Conservation (phyloP, 2,888 invertebrate genomes). For the Eupithecia inturbata region DNA sequence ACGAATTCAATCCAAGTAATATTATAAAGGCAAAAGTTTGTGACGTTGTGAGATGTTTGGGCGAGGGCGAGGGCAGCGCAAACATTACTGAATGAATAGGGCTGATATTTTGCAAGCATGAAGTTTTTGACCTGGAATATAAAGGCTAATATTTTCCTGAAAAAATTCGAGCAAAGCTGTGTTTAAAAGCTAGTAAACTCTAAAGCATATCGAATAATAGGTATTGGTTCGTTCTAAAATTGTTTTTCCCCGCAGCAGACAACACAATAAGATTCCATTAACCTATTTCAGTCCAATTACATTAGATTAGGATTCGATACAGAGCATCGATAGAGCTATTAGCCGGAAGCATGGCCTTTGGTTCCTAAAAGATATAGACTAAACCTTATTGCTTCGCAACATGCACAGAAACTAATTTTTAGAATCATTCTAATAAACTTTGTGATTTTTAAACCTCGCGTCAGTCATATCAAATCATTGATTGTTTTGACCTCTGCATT, state of each 20-base stretch:
- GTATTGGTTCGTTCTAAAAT: background rate
- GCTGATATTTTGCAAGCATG: background rate
- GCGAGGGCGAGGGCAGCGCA: background rate
- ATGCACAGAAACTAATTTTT: slow-evolving; percentile 3
- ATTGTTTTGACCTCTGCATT: background rate
- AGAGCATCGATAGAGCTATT: slow-evolving; percentile 50
- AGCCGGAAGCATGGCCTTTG: slow-evolving; percentile 54
- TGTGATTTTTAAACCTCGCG: background rate
- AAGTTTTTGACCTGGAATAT: background rate
- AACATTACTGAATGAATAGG: background rate
- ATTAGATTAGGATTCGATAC: slow-evolving; percentile 45
- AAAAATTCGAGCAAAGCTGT: too few species aligned
- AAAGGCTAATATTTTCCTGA: background rate
- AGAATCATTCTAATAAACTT: background rate
- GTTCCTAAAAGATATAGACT: slow-evolving; percentile 20
- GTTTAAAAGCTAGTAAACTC: too few species aligned
- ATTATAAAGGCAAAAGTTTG: background rate
- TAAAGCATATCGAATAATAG: background rate
- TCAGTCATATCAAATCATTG: background rate
- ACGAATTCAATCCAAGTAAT: background rate
- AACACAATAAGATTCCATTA: slow-evolving; percentile 36
- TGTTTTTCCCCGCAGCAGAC: slow-evolving; percentile 19
- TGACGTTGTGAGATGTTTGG: background rate
- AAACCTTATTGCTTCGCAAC: slow-evolving; percentile 27
- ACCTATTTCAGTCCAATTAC: slow-evolving; percentile 46